A percentile compares a stretch with the other conserved stretches of the same genome.
These are phyloP conservation scores for Lerista edwardsae DNA, from an alignment of 2,797 vertebrate genomes.

Conservation along the genomic window DNA sequence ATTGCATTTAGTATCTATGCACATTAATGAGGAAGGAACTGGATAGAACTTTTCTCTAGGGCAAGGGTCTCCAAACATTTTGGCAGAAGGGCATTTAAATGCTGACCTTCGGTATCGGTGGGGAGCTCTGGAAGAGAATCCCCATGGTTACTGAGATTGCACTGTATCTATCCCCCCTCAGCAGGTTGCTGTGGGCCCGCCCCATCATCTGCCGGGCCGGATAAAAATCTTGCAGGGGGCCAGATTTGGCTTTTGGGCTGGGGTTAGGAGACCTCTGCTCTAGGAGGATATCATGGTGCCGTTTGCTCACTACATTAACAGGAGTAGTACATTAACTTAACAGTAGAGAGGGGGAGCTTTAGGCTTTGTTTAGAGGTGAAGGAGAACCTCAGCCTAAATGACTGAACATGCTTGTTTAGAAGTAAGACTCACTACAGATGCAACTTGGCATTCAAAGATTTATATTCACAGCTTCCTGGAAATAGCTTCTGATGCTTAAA, in stretches of 20 bases:
- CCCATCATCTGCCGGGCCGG: too few species aligned
- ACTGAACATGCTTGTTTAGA: not conserved
- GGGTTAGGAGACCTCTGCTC: too few species aligned
- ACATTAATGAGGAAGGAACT: not conserved
- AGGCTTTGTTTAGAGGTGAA: not conserved
- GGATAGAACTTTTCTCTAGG: not conserved
- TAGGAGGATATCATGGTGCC: not conserved
- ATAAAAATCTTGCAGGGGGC: too few species aligned
- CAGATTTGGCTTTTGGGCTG: too few species aligned
- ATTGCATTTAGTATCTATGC: not conserved
- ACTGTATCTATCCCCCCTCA: too few species aligned
- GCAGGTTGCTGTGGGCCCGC: too few species aligned
- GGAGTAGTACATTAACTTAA: not conserved
- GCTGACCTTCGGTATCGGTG: too few species aligned
- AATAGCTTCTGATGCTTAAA: not conserved
- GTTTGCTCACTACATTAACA: not conserved
- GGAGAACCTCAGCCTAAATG: not conserved
- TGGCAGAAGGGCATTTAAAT: too few species aligned
- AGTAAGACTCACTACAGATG: not conserved
- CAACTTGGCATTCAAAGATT: not conserved
- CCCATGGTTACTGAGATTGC: too few species aligned
- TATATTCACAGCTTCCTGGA: fast-evolving
- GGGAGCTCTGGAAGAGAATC: too few species aligned
- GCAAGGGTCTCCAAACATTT: too few species aligned
- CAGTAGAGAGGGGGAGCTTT: too few species aligned